phyloP scores from a whole-genome alignment of 1,140 invertebrate species.

The Diprion similis region DNA sequence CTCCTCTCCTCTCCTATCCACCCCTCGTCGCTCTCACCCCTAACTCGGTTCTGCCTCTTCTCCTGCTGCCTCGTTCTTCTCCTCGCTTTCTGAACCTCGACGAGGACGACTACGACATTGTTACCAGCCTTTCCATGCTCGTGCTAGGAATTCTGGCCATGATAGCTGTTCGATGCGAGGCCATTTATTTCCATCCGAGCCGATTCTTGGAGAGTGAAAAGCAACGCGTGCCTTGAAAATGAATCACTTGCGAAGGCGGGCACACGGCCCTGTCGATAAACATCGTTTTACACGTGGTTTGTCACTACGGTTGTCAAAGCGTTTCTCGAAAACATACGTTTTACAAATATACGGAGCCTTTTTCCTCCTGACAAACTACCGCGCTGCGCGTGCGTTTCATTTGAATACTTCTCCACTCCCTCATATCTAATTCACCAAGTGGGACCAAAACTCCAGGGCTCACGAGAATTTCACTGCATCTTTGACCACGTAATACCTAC shows the following conservation, averaged over 20 bases:
- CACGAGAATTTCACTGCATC: too few species aligned
- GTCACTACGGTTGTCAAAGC: not conserved
- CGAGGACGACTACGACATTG: constrained; percentile 14
- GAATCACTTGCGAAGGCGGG: not conserved
- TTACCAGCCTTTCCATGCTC: constrained; percentile 11
- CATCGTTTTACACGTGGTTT: constrained; percentile 5
- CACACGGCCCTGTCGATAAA: not conserved
- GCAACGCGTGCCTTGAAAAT: constrained; percentile 3
- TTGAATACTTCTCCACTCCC: too few species aligned
- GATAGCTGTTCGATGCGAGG: constrained; percentile 8
- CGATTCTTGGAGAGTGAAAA: constrained; percentile 15
- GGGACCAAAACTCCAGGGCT: too few species aligned
- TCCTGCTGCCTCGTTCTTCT: not conserved
- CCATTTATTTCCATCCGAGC: constrained; percentile 12
- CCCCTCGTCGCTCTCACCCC: not conserved
- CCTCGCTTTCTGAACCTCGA: not conserved
- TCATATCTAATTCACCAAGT: too few species aligned
- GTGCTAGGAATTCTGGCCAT: constrained; percentile 16
- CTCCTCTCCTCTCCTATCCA: not conserved
- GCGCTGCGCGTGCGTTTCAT: not conserved
- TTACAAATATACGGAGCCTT: not conserved
- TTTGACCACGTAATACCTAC: too few species aligned
- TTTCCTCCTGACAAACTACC: not conserved
- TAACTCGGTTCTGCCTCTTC: not conserved
- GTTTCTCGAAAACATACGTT: not conserved